Evolutionary conservation across 2,797 vertebrate species (phyloP).

Genomic region (Leucoraja ocellata): DNA sequence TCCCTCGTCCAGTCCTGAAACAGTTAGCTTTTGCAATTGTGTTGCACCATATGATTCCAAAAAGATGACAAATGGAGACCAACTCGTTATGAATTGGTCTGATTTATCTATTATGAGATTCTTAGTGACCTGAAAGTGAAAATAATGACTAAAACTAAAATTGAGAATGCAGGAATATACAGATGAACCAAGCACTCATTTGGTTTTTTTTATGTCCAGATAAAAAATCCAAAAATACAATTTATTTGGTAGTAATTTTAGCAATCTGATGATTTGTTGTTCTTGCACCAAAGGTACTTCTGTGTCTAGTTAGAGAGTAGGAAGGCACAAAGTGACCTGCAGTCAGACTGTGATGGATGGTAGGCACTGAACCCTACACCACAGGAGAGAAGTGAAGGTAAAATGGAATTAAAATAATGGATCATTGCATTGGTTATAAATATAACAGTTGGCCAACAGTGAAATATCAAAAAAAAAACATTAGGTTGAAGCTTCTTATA

Average conservation of each 20-base stretch:
- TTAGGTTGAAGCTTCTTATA: not conserved
- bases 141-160: conserved; percentile 52
- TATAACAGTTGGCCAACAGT: not conserved
- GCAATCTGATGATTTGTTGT: too few relatives aligned
- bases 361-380: conserved; percentile 89
- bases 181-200: not conserved
- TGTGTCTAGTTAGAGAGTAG: conserved; percentile 91
- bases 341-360: conserved; percentile 73
- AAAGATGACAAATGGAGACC: too few relatives aligned
- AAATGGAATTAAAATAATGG: not conserved
- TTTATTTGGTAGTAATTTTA: not conserved
- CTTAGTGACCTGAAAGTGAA: not conserved
- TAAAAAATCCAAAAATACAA: not conserved
- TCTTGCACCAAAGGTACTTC: conserved; percentile 71
- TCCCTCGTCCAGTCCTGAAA: too few relatives aligned
- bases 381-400: conserved; percentile 85
- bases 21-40: too few relatives aligned
- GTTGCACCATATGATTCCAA: too few relatives aligned
- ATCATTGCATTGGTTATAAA: not conserved
- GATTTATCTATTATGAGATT: too few relatives aligned
- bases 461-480: not conserved
- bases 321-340: conserved; percentile 77
- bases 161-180: conserved; percentile 56
- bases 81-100: too few relatives aligned
- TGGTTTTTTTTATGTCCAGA: not conserved